Percentiles rank a stretch among this genome's conserved stretches.
Evolutionary conservation across 1,140 invertebrate species (phyloP).

Genomic region (Lethocerus indicus): DNA sequence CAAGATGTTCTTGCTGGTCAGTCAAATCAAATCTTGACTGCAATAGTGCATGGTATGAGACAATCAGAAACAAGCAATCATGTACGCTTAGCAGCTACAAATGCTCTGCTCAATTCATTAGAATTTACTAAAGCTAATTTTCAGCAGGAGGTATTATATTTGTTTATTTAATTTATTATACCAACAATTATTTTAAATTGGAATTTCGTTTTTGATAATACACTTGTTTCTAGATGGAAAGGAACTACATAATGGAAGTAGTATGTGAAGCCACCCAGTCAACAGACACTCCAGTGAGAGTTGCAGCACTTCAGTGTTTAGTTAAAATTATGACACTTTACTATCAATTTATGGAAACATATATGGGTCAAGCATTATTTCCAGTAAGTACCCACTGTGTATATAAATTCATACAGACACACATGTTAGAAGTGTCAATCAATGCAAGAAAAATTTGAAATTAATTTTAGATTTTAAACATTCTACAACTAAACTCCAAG

Average conservation of each 20-base stretch:
- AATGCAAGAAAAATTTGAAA: too few relatives aligned
- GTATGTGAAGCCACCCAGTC: slow-evolving; percentile 86
- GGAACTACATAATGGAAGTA: slow-evolving; percentile 99
- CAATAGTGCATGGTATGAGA: slow-evolving; percentile 97
- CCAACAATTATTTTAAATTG: not conserved
- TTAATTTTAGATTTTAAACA: too few relatives aligned
- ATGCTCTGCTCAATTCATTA: slow-evolving; percentile 90
- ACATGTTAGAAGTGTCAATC: too few relatives aligned
- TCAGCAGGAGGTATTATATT: slow-evolving; percentile 62
- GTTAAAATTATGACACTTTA: slow-evolving; percentile 98
- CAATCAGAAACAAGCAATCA: slow-evolving; percentile 63
- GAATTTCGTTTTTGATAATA: not conserved
- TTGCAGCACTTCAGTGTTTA: slow-evolving; percentile 92
- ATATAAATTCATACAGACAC: too few relatives aligned
- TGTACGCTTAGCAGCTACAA: slow-evolving; percentile 87
- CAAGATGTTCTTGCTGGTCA: slow-evolving; percentile 79
- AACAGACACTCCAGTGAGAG: slow-evolving; percentile 72
- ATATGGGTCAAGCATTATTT: slow-evolving; percentile 97
- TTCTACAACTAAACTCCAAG: too few relatives aligned
- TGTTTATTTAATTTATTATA: not conserved
- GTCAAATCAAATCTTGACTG: slow-evolving; percentile 93
- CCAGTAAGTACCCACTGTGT: slow-evolving; percentile 39
- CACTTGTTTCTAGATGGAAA: slow-evolving; percentile 38
- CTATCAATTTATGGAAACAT: slow-evolving; percentile 98
- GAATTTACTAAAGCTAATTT: slow-evolving; percentile 99